A percentile compares a stretch with the other conserved stretches of the same genome.
These are phyloP conservation scores for Sanderia malayensis DNA, from an alignment of 30 jellyfish, hydroid and myxozoan species.

Conservation along the genomic window DNA sequence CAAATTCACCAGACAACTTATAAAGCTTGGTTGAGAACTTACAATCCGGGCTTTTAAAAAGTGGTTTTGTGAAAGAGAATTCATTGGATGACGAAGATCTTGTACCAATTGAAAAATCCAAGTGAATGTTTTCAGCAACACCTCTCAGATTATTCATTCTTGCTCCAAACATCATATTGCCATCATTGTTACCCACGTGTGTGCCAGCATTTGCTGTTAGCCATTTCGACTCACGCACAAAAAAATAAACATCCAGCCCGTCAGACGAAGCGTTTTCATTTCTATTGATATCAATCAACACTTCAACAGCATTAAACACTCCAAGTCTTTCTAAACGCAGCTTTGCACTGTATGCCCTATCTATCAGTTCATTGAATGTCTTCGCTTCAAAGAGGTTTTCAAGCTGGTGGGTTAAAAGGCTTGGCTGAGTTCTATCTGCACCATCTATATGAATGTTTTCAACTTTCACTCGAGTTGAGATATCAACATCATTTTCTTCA, in stretches of 20 bases:
- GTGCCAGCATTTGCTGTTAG: slow-evolving; percentile 84
- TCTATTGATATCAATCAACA: slow-evolving; percentile 74
- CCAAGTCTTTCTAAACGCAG: slow-evolving; percentile 88
- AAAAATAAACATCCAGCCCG: slow-evolving; percentile 78
- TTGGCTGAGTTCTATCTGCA: slow-evolving; percentile 48
- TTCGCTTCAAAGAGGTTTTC: slow-evolving; percentile 62
- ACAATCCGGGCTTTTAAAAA: slow-evolving; percentile 74
- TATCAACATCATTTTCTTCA: slow-evolving; percentile 51
- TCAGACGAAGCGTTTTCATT: slow-evolving; percentile 57
- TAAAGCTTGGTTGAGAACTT: slow-evolving; percentile 47
- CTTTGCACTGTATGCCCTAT: slow-evolving; percentile 73
- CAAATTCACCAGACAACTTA: slow-evolving; percentile 53
- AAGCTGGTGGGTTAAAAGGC: slow-evolving; percentile 66
- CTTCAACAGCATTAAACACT: slow-evolving; percentile 75
- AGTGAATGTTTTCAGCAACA: slow-evolving; percentile 57
- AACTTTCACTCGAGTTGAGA: slow-evolving; percentile 47
- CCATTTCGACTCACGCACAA: slow-evolving; percentile 71
- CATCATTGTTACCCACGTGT: slow-evolving; percentile 88
- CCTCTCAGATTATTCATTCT: slow-evolving; percentile 81
- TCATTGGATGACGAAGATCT: slow-evolving; percentile 81
- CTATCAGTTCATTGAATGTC: slow-evolving; percentile 72
- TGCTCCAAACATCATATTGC: slow-evolving; percentile 75
- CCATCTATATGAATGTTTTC: slow-evolving; percentile 93
- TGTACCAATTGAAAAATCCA: slow-evolving; percentile 76
- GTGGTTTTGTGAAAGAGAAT: slow-evolving; percentile 59